A percentile compares a stretch with the other conserved stretches of the same genome.
Conservation (phyloP, 2,888 invertebrate species). For the Eumerus sabulonum region DNA sequence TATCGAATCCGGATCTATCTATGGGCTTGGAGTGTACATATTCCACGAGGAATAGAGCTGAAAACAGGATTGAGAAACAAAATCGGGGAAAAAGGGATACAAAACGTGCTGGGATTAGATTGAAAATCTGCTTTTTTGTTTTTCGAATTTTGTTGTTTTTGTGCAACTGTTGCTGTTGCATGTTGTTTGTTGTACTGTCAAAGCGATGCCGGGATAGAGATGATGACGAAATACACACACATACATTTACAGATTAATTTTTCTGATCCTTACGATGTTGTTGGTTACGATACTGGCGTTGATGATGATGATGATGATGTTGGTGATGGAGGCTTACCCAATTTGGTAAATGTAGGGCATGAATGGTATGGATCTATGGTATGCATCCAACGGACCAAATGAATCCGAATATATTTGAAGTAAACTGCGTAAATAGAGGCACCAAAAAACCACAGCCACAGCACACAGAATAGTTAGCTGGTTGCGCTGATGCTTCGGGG, state of each 20-base stretch:
- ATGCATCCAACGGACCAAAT: constrained; percentile 1
- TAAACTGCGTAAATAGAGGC: constrained; percentile 61
- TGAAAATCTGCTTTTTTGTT: constrained; percentile 57
- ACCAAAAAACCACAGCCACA: constrained; percentile 47
- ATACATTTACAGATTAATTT: too few species aligned
- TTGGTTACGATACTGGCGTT: too few species aligned
- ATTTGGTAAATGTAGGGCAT: constrained; percentile 65
- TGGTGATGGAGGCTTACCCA: constrained; percentile 51
- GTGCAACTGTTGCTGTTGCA: constrained; percentile 14
- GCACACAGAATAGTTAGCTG: too few species aligned
- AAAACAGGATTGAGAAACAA: constrained; percentile 3
- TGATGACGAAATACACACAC: neutral
- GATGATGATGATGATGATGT: constrained; percentile 9
- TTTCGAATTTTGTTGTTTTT: constrained; percentile 2
- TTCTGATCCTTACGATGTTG: too few species aligned
- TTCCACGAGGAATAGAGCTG: constrained; percentile 1
- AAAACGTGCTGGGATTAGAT: constrained; percentile 67
- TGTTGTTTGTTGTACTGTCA: constrained; percentile 2
- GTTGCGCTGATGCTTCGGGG: neutral
- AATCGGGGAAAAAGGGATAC: constrained; percentile 63
- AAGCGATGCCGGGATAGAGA: constrained; percentile 2
- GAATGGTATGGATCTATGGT: constrained; percentile 9
- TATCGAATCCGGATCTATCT: constrained; percentile 12
- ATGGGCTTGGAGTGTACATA: constrained; percentile 3
- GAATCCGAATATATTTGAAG: constrained; percentile 53